Conservation (phyloP, 2,113 vertebrate species). For the Struthio camelus region DNA sequence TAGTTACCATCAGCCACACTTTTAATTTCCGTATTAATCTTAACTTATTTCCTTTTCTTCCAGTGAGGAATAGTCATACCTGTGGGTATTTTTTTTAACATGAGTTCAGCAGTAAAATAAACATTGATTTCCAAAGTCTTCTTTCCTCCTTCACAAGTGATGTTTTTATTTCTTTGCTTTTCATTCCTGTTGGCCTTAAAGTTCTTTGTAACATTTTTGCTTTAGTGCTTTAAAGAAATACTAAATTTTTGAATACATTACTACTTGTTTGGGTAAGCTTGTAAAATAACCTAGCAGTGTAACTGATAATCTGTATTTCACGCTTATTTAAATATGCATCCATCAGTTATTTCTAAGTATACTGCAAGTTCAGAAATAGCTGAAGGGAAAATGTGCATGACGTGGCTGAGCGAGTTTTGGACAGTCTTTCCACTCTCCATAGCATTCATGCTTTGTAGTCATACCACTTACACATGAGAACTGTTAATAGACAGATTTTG, state of each 20-base stretch:
- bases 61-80: neutral
- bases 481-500: neutral
- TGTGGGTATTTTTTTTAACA: neutral
- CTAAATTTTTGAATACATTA: neutral
- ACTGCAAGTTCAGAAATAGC: neutral
- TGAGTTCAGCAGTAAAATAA: neutral
- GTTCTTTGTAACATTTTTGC: neutral
- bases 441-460: neutral
- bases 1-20: neutral
- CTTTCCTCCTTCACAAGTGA: neutral
- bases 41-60: neutral
- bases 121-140: neutral
- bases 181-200: neutral
- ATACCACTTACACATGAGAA: neutral
- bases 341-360: neutral
- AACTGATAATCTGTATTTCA: neutral
- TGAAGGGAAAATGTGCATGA: neutral
- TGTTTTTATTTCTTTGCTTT: neutral
- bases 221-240: neutral
- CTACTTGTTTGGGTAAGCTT: neutral
- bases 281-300: neutral
- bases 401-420: neutral
- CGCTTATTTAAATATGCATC: neutral
- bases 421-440: neutral
- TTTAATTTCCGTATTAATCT: slow-evolving; percentile 25